phyloP scores from a whole-genome alignment of 2,888 invertebrate species.

The Pilophorus perplexus region DNA sequence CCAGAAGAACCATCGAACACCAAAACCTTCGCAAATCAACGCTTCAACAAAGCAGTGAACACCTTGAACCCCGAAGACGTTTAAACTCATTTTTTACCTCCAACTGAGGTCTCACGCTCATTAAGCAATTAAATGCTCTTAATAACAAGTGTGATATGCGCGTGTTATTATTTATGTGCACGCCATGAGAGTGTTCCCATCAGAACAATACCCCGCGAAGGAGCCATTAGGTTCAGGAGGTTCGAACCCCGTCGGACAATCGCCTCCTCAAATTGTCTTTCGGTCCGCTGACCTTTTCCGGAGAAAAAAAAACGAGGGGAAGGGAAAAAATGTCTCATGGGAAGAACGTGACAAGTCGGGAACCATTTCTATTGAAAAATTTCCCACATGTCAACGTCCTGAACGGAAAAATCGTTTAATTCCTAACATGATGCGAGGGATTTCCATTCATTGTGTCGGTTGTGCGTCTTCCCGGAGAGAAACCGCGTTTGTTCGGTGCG shows the following conservation, averaged over 20 bases:
- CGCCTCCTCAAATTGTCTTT: slow-evolving; percentile 17
- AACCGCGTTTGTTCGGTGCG: slow-evolving; percentile 4
- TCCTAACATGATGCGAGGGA: slow-evolving; percentile 16
- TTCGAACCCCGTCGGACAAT: slow-evolving; percentile 16
- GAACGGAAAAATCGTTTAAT: slow-evolving; percentile 4
- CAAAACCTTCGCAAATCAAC: no score
- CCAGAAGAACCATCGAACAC: no score
- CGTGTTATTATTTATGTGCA: slow-evolving; percentile 35
- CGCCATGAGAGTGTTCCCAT: slow-evolving; percentile 37
- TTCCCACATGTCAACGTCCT: slow-evolving; percentile 22
- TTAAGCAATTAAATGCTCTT: slow-evolving; percentile 36
- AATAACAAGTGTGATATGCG: slow-evolving; percentile 40
- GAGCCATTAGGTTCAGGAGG: slow-evolving; percentile 14
- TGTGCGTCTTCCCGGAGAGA: slow-evolving; percentile 14
- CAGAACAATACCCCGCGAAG: slow-evolving; percentile 27
- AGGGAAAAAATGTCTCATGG: slow-evolving; percentile 31
- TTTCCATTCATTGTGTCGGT: slow-evolving; percentile 23
- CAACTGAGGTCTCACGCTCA: slow-evolving; percentile 24
- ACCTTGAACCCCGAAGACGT: slow-evolving; percentile 12
- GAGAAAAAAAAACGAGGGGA: no score
- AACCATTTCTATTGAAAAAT: slow-evolving; percentile 22
- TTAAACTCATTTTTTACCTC: slow-evolving; percentile 8
- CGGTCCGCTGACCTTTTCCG: slow-evolving; percentile 33
- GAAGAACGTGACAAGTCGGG: slow-evolving; percentile 29
- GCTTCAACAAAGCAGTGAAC: not conserved